phyloP scores from a whole-genome alignment of 2,888 invertebrate species.

The Elmis aenea region DNA sequence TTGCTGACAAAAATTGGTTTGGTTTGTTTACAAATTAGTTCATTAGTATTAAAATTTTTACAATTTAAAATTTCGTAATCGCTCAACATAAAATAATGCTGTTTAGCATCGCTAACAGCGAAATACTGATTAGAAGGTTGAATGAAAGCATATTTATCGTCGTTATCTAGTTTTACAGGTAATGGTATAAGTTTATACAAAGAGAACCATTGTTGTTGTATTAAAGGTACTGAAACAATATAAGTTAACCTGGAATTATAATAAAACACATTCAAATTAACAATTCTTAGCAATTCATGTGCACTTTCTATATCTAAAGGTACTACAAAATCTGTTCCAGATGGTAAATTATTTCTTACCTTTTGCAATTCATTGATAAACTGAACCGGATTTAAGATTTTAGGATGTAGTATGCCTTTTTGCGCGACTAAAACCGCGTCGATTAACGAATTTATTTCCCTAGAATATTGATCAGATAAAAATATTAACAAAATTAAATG shows the following conservation, averaged over 20 bases:
- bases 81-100: not conserved
- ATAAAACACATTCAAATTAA: not conserved
- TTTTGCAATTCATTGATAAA: not conserved
- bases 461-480: not conserved
- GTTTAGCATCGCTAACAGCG: not conserved
- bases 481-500: too few relatives aligned
- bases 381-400: not conserved
- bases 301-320: not conserved
- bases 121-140: not conserved
- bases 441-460: not conserved
- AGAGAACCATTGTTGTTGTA: not conserved
- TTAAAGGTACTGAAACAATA: not conserved
- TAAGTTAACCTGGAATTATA: not conserved
- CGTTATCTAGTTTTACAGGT: not conserved
- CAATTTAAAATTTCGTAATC: not conserved
- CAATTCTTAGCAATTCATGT: not conserved
- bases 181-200: conserved; percentile 1
- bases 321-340: not conserved
- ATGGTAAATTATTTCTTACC: not conserved
- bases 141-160: not conserved
- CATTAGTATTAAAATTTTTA: not conserved
- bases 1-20: not conserved
- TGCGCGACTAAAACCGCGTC: not conserved
- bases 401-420: not conserved
- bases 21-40: not conserved